phyloP scores from a whole-genome alignment of 2,113 vertebrate genomes.

The Gymnorhina tibicen region DNA sequence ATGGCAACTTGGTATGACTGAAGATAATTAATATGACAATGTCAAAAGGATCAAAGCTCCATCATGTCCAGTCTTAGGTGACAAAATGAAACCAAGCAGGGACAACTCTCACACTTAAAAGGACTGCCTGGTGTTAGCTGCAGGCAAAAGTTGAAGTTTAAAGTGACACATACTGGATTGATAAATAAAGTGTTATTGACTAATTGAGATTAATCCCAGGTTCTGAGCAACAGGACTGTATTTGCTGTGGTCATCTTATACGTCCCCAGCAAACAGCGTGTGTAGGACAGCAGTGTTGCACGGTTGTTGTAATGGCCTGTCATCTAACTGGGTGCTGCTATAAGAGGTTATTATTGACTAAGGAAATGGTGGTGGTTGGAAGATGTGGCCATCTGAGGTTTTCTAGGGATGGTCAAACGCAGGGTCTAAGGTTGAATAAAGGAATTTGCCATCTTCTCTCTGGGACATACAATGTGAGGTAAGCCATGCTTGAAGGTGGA shows the following conservation, averaged over 20 bases:
- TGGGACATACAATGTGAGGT: not conserved
- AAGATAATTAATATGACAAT: not conserved
- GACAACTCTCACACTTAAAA: not conserved
- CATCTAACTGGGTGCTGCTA: not conserved
- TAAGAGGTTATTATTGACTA: not conserved
- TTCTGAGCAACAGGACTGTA: not conserved
- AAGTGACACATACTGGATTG: not conserved
- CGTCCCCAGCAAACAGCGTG: rapidly evolving
- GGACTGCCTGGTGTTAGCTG: not conserved
- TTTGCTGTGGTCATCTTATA: not conserved
- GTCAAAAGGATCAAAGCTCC: not conserved
- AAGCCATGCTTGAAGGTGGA: not conserved
- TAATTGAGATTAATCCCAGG: not conserved
- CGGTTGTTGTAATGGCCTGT: not conserved
- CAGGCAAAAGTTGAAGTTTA: not conserved
- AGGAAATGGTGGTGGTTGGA: not conserved
- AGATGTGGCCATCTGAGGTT: not conserved
- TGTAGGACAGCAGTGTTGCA: not conserved
- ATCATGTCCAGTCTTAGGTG: not conserved
- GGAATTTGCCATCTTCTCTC: not conserved
- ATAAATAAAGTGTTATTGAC: not conserved
- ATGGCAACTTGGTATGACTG: not conserved
- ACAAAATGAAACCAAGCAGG: not conserved
- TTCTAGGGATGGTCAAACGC: not conserved
- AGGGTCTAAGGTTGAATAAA: not conserved